Base-by-base conservation (phyloP, 2,113 vertebrate species). In the Egretta garzetta region DNA sequence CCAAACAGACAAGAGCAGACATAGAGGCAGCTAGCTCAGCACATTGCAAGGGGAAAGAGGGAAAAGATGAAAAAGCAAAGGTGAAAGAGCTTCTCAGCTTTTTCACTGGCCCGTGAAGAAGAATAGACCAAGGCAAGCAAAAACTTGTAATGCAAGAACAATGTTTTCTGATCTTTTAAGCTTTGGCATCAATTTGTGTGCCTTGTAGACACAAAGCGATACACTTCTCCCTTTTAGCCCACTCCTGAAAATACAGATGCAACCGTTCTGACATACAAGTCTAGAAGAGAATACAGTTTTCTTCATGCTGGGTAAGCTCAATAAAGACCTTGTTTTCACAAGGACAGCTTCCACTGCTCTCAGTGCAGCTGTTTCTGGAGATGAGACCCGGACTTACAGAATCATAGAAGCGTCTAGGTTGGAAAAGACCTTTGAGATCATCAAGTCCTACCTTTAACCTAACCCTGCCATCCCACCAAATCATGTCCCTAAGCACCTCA, bases 261-360 rank as follows among this genome's bases (percentile, higher is more conserved):
- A 60, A 4, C 3, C 23, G 5, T 7, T 18, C 12, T 8, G 10
- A 33, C 0, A 53, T 0, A 27, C 7, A 5, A 37, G 4, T 18
- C 37, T 6, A 35, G 12, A 37, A 3, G 53, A 0, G 1, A 1
- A 45, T 14, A 5, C 12, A 2, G 14, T 14, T 43, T 39, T 70
- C 8, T 39, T 64, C 27, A 5, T 1, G 2, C 22, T 24, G 32
- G 3, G 10, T 2, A 56, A 64, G 16, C 4, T 62, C 9, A 5
- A 2, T 6, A 13, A 53, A 45, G 22, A 5, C 35, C 12, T 32
- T 10, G 1, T 8, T 59, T 37, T 7, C 56, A 50, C 9, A 30
- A 37, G 10, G 4, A 39, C 50, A 39, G 16, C 23, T 50, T 7
- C 4, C 60, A 32, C 14, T 21, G 37, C 72, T 53, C 22, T 15